These are phyloP conservation scores for Tragelaphus strepsiceros DNA, from an alignment of 2,113 vertebrate genomes.

Conservation along the genomic window DNA sequence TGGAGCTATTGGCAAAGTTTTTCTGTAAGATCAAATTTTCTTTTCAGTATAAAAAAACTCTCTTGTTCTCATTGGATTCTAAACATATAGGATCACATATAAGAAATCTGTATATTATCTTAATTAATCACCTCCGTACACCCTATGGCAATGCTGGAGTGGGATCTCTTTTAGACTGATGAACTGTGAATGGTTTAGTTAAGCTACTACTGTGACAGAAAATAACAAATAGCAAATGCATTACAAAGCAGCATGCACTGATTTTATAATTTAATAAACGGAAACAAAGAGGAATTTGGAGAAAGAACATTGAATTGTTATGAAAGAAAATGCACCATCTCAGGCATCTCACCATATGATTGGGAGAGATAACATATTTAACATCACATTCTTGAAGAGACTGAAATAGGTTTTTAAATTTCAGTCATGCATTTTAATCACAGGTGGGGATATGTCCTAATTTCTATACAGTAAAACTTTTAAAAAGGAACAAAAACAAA, in stretches of 20 bases:
- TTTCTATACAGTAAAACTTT: background rate
- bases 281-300: slow-evolving; percentile 64
- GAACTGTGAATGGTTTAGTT: slow-evolving; percentile 65
- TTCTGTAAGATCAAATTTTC: slow-evolving; percentile 15
- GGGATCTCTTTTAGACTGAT: slow-evolving; percentile 32
- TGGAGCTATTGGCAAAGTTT: background rate
- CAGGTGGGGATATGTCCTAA: background rate
- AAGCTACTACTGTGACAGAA: slow-evolving; percentile 52
- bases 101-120: slow-evolving; percentile 55
- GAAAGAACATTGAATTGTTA: background rate
- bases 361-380: slow-evolving; percentile 50
- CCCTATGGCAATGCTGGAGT: background rate
- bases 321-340: slow-evolving; percentile 38
- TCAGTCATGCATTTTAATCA: slow-evolving; percentile 29
- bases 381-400: slow-evolving; percentile 36
- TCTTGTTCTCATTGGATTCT: background rate
- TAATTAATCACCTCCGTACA: slow-evolving; percentile 46
- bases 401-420: slow-evolving; percentile 44
- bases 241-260: slow-evolving; percentile 33
- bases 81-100: background rate
- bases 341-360: slow-evolving; percentile 29
- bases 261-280: slow-evolving; percentile 35
- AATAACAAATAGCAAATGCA: slow-evolving; percentile 52
- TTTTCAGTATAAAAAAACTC: background rate
- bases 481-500: background rate